Base-by-base conservation (phyloP, 2,888 invertebrate genomes). In the Eumacrocentrus americanus region DNA sequence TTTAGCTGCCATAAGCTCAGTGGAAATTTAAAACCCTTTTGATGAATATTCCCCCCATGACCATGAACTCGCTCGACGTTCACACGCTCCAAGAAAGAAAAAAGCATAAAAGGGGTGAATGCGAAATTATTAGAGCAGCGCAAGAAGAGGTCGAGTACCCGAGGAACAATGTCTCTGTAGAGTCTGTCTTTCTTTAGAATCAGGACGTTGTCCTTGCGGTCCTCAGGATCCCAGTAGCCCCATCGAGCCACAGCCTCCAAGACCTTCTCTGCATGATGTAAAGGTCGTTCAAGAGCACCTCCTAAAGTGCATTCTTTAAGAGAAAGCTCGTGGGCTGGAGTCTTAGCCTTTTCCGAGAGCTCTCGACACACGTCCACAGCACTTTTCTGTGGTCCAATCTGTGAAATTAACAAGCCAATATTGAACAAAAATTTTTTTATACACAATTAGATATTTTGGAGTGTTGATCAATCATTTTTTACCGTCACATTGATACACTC, bases 201-300 rank as follows among this genome's bases (percentile, higher is more conserved):
- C 37, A 95, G 83, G 76, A 90, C 89, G 77, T 94, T 95, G 69
- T 91, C 88, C 76, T 90, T 91, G 34, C 94, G 84, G 79, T 94
- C 93, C n/a, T 87, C 87, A 61, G 91, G 89, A 52, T 92, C 89
- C 95, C 95, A 95, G 73, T 91, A 90, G 1, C 92, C 89, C 95
- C 96, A 95, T 53, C 90, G 86, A 0, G 91, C 82, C 0, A 91
- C 90, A 0, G 88, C 85, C 68, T 89, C 87, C 1, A 89, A 77
- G 0, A 88, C 87, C 52, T 87, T 86, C 74, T 92, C 92, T 52
- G 88, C 85, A 68, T 90, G 87, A 78, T 94, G 94, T 1, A 95
- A 83, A 0, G 91, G 90, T 0, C 95, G 84, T 53, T 88, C 86
- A 80, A 93, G 81, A 12, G 88, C 84, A 20, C 89, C 91, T 68